These are phyloP conservation scores for Clamator glandarius DNA, from an alignment of 2,797 vertebrate species.

Conservation along the genomic window DNA sequence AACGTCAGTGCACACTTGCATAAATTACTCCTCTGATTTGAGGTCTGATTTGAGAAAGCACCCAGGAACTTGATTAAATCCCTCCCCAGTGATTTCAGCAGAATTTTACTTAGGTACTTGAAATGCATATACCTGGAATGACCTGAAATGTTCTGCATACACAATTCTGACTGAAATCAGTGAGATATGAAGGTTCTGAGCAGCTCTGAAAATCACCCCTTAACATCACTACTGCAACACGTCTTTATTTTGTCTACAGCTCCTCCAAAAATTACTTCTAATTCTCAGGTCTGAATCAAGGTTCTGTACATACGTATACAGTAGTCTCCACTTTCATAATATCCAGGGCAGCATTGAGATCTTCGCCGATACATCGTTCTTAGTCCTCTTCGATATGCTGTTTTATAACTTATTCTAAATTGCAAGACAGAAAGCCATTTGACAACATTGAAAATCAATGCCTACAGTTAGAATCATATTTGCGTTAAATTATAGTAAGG, in stretches of 20 bases:
- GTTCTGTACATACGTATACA: slow-evolving; percentile 88
- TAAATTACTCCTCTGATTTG: neutral
- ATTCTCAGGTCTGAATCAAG: neutral
- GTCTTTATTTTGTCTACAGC: neutral
- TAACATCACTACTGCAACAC: too few species aligned
- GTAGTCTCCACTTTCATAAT: slow-evolving; percentile 94
- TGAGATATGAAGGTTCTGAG: neutral
- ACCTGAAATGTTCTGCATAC: neutral
- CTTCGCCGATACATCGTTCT: slow-evolving; percentile 96
- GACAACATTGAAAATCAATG: slow-evolving; percentile 76
- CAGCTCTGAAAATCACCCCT: neutral
- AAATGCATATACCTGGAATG: neutral
- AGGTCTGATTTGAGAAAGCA: neutral
- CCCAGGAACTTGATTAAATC: neutral
- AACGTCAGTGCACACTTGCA: neutral
- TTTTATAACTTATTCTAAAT: slow-evolving; percentile 97
- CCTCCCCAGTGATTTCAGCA: neutral
- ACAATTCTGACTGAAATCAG: neutral
- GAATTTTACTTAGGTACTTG: neutral
- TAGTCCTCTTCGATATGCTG: slow-evolving; percentile 92
- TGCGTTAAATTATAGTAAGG: slow-evolving; percentile 67
- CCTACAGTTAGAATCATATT: slow-evolving; percentile 62
- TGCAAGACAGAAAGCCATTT: slow-evolving; percentile 66
- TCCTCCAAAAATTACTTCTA: neutral
- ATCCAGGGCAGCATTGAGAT: slow-evolving; percentile 97